Evolutionary conservation across 1,140 invertebrate species (phyloP), one percentile per base, ranked within the genome.

Genomic region (Drosophila obscura): DNA sequence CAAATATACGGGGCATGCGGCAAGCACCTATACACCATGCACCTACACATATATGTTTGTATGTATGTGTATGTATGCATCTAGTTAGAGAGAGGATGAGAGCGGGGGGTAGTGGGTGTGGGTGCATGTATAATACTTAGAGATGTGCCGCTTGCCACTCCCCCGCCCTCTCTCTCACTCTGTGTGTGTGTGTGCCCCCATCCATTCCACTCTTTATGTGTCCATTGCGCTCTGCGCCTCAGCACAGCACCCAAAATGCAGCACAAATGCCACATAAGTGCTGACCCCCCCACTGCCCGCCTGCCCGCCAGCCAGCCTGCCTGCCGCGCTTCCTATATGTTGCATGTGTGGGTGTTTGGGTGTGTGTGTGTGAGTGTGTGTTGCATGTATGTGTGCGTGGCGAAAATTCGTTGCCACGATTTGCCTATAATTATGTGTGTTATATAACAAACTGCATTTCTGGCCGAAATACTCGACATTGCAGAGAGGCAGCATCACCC

Each of bases 341-440:
- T 62, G 50, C 44, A 56, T 61, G 57, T 51, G 43, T 31, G 43
- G 55, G 46, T 66, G 57, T 26, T 22, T 50, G 61, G 22, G 35
- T 63, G 43, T 24, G 7, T 28, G 58, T 45, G 19, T 55, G 26
- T 62, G n/a, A n/a, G n/a, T n/a, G n/a, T 22, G 31, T n/a, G n/a
- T 13, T 50, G 7, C 22, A 53, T 41, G n/a, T 55, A 13, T 80
- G 63, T 77, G 59, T 80, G 76, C 51, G 73, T 78, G 82, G 82
- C 75, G 83, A 88, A 87, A 88, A 88, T 88, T 88, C 83, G 83
- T 83, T 88, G 83, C 72, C 83, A 80, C 83, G 83, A 88, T 88
- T 88, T 88, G 83, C 79, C 83, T 88, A 88, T 88, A 88, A 88
- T 88, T 88, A 88, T 88, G 83, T 89, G 83, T 88, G 83, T 88